Evolutionary conservation across 2,888 invertebrate species (phyloP), one percentile per base, ranked within the genome.

Genomic region (Perithous albicinctus): DNA sequence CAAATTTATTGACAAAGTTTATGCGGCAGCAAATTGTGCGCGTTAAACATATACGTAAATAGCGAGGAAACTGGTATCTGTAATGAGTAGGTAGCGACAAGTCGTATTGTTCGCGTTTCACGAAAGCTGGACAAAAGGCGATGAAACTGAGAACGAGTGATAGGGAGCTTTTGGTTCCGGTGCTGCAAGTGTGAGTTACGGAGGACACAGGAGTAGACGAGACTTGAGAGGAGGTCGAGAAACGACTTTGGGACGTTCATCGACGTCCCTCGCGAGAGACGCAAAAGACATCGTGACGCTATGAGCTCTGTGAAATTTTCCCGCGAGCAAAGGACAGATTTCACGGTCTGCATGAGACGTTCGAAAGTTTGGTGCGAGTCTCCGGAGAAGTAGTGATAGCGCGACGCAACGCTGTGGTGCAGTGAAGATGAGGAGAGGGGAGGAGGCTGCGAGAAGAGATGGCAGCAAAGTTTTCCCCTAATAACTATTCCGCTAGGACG

Each of bases 331-430:
- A 84, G 85, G 87, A 86, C 88, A 90, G 90, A 90, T 90, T 90
- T 90, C 88, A 90, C 89, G 90, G 90, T 90, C 90, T 90, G 87
- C 87, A 83, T 89, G 86, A 89, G 90, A 89, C 87, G 89, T 90
- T 90, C 86, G 88, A 89, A 90, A 90, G 90, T 90, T 90, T 82
- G 89, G 85, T 88, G 88, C 32, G 73, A 81, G 63, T 46, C 43
- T 63, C 59, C 81, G 63, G 61, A 69, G 73, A 64, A 77, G 78
- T 72, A 67, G 67, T 56, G 78, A 78, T 64, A 69, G 72, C 66
- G 26, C 43, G 20, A 32, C 56, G 8, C 46, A 63, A 63, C 43
- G n/a, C 70, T 64, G 38, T 41, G 73, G 56, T 73, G 69, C 48
- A 41, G 29, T 20, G 75, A 75, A 78, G 79, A 84, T 73, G 78